Conservation (phyloP, 2,888 invertebrate species). For the Rhabditoides inermis region DNA sequence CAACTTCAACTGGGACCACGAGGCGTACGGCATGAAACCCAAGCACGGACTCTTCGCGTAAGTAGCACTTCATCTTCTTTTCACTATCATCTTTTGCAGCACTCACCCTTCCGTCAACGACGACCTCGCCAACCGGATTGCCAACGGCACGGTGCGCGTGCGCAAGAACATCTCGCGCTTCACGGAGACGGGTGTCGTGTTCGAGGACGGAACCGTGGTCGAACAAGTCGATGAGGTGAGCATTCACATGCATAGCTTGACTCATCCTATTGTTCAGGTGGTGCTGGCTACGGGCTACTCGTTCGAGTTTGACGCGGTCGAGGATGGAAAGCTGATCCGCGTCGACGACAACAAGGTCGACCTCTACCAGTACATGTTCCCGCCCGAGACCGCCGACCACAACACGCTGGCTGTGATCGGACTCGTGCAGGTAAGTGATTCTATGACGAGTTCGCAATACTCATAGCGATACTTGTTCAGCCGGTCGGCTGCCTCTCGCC, state of each 20-base stretch:
- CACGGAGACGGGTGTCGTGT: conserved; percentile 24
- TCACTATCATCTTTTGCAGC: conserved; percentile 12
- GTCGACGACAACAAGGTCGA: conserved; percentile 41
- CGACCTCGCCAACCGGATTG: conserved; percentile 55
- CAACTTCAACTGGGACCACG: too few relatives aligned
- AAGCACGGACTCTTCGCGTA: conserved; percentile 40
- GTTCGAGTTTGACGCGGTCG: conserved; percentile 20
- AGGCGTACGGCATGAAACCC: conserved; percentile 54
- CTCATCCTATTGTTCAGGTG: conserved; percentile 14
- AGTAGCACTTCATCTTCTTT: neutral
- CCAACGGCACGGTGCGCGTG: conserved; percentile 41
- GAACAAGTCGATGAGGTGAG: conserved; percentile 23
- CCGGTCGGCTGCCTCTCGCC: conserved; percentile 55
- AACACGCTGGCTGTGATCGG: conserved; percentile 55
- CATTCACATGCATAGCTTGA: conserved; percentile 4
- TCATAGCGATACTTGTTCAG: conserved; percentile 48
- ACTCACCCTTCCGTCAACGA: conserved; percentile 54
- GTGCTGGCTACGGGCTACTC: conserved; percentile 35
- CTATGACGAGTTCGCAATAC: neutral
- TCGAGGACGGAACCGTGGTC: conserved; percentile 33
- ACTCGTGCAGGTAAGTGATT: conserved; percentile 24
- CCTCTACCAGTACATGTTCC: conserved; percentile 55
- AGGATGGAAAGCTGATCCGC: conserved; percentile 17
- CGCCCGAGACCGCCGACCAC: conserved; percentile 47
- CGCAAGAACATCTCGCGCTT: conserved; percentile 31